A percentile compares a stretch with the other conserved stretches of the same genome.
These are phyloP conservation scores for Nothura maculosa DNA, from an alignment of 2,797 vertebrate species.

Conservation along the genomic window DNA sequence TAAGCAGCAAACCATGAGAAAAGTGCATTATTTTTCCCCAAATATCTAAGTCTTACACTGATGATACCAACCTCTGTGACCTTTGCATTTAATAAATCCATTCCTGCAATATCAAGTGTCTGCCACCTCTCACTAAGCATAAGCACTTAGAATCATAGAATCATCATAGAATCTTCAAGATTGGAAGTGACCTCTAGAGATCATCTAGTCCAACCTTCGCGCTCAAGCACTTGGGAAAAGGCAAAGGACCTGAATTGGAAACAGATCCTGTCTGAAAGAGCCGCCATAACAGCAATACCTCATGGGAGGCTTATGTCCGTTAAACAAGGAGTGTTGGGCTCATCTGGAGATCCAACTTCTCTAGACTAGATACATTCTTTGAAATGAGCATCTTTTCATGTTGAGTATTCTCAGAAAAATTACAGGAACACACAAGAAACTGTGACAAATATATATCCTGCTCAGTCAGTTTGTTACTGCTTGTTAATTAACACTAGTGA, in stretches of 20 bases:
- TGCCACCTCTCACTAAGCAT: background rate
- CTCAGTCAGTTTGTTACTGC: background rate
- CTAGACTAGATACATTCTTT: background rate
- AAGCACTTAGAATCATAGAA: no score
- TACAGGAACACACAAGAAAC: background rate
- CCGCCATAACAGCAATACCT: background rate
- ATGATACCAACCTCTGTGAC: background rate
- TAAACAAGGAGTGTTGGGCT: background rate
- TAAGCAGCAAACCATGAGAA: background rate
- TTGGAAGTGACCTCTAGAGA: no score
- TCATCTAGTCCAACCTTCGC: no score
- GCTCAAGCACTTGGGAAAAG: background rate
- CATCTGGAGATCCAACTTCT: background rate
- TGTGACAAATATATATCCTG: background rate
- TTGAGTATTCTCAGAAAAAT: background rate
- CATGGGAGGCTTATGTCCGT: rapidly evolving
- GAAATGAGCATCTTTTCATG: background rate
- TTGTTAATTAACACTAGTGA: conserved; percentile 27
- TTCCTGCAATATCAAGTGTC: background rate
- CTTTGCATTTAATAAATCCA: conserved; percentile 6
- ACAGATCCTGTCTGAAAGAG: background rate
- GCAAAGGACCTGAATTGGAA: background rate
- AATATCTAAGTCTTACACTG: background rate
- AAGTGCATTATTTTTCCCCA: background rate
- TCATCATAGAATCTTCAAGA: no score